Evolutionary conservation across 2,113 vertebrate genomes (phyloP), one percentile per base, ranked within the genome.

Genomic region (Ploceus nigricollis): DNA sequence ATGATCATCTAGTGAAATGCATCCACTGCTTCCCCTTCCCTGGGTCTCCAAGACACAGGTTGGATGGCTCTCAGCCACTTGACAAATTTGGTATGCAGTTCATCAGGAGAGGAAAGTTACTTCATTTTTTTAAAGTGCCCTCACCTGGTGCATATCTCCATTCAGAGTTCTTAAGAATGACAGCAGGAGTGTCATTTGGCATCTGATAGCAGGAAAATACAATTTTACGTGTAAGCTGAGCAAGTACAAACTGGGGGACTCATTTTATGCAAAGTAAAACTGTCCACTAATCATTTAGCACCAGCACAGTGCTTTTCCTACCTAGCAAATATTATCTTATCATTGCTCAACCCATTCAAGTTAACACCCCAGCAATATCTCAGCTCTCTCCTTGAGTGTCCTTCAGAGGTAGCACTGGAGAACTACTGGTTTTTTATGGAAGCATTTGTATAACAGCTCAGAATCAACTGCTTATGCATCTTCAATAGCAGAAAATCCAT

Each of bases 331-430:
- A 87, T 60, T 71, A 68, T 71, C 84, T 85, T n/a, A 64, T 24
- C 53, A 76, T 73, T 88, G 45, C 8, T 92, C 66, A 94, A 82
- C 25, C 40, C 20, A 11, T 75, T 82, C 61, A 75, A 60, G 44
- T 39, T 68, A 68, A 79, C 31, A 31, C 48, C n/a, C 22, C 53
- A 85, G 37, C 61, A 95, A 30, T 48, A 87, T 45, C 40, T 79
- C 45, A 13, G 13, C 40, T 56, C 15, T 95, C 64, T 76, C 82
- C 82, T 92, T 88, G 78, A 85, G 42, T 7, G 40, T 82, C 73
- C 71, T 95, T 96, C 82, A 88, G 53, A 93, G 57, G 57, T n/a
- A 82, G 73, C 53, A 79, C 12, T 31, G 11, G 37, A 91, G 33
- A 90, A 23, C 15, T 78, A 82, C 19, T 45, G 8, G 1, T 27